Percentiles rank a stretch among this genome's conserved stretches.
Evolutionary conservation across 2,888 invertebrate species (phyloP).

Genomic region (Micropterix aruncella): DNA sequence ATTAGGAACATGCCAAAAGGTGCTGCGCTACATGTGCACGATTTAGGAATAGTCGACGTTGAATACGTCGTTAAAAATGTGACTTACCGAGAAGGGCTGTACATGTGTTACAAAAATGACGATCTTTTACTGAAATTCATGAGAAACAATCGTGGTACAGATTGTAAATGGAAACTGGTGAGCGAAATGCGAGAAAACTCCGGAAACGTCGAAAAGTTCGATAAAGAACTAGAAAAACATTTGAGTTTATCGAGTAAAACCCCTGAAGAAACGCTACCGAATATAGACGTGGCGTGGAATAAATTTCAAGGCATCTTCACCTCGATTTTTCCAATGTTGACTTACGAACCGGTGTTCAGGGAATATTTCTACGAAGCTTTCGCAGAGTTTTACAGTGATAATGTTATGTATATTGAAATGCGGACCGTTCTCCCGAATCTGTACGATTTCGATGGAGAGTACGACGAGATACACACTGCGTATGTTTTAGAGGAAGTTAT

Average conservation of each 20-base stretch:
- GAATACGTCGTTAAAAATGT: conserved; percentile 44
- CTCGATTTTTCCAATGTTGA: conserved; percentile 36
- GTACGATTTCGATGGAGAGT: conserved; percentile 42
- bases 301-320: conserved; percentile 40
- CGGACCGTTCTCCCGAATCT: conserved; percentile 45
- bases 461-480: conserved; percentile 40
- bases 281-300: conserved; percentile 43
- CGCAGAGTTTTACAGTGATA: conserved; percentile 46
- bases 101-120: conserved; percentile 27
- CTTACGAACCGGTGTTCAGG: conserved; percentile 49
- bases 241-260: conserved; percentile 41
- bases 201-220: conserved; percentile 29
- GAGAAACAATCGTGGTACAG: too few species aligned
- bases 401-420: conserved; percentile 56
- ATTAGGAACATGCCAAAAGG: conserved; percentile 64
- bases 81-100: conserved; percentile 46
- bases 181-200: conserved; percentile 25
- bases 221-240: conserved; percentile 33
- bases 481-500: conserved; percentile 41
- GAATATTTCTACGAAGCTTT: conserved; percentile 51
- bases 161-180: conserved; percentile 32
- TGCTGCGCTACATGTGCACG: conserved; percentile 54
- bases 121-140: conserved; percentile 19
- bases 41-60: conserved; percentile 45
- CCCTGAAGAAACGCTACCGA: conserved; percentile 27